These are phyloP conservation scores for Oxygymnocypris stewartii DNA, from an alignment of 2,113 vertebrate species.

Conservation along the genomic window DNA sequence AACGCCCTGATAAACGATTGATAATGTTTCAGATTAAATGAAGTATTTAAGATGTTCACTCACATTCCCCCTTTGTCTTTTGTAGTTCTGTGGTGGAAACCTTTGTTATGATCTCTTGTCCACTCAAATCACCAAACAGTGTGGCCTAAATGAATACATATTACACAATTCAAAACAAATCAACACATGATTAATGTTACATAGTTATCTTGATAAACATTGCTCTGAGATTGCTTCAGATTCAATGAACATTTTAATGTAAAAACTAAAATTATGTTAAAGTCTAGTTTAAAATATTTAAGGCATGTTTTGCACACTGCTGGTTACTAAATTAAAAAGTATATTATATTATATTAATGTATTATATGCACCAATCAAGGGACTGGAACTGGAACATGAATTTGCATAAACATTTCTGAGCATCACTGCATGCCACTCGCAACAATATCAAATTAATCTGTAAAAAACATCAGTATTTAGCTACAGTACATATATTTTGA, in stretches of 20 bases:
- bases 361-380: background rate
- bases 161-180: background rate
- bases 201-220: background rate
- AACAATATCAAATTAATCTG: no score
- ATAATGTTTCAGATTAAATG: background rate
- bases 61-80: slow-evolving; percentile 87
- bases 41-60: slow-evolving; percentile 53
- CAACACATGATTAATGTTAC: no score
- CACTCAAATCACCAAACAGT: slow-evolving; percentile 76
- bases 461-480: no score
- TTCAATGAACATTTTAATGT: no score
- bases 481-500: no score
- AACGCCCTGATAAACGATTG: background rate
- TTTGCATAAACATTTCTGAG: no score
- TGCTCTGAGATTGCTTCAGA: background rate
- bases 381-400: no score
- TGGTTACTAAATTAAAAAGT: background rate
- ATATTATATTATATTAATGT: background rate
- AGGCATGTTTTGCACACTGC: background rate
- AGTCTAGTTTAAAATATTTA: background rate
- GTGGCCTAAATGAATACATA: slow-evolving; percentile 73
- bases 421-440: no score
- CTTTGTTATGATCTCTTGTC: slow-evolving; percentile 79
- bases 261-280: no score
- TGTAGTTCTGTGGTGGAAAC: slow-evolving; percentile 88